Percentiles rank a stretch among this genome's conserved stretches.
These are phyloP conservation scores for Muschampia plurimacula DNA, from an alignment of 2,888 invertebrate genomes.

Conservation along the genomic window DNA sequence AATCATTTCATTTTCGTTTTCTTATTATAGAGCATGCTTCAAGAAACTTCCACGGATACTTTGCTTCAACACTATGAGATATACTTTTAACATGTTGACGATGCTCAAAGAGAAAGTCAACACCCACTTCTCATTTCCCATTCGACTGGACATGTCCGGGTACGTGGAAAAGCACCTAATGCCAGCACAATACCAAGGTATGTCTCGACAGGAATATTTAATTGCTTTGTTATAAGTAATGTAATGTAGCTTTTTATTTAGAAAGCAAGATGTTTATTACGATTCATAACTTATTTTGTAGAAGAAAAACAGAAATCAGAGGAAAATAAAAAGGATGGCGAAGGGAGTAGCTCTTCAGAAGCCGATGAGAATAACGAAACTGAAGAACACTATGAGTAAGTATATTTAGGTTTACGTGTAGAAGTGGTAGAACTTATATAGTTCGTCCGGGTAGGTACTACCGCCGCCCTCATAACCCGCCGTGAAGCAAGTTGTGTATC, in stretches of 20 bases:
- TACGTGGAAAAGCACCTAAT: constrained; percentile 97
- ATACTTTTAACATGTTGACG: constrained; percentile 98
- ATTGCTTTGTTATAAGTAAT: neutral
- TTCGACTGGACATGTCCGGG: constrained; percentile 96
- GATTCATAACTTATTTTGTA: constrained; percentile 52
- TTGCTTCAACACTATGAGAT: constrained; percentile 98
- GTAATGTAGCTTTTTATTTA: neutral
- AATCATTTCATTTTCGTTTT: neutral
- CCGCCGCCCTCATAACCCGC: too few relatives aligned
- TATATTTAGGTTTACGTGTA: constrained; percentile 41
- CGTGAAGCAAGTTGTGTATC: too few relatives aligned
- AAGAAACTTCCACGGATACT: constrained; percentile 96
- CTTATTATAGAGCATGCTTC: constrained; percentile 91
- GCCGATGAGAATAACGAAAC: constrained; percentile 81
- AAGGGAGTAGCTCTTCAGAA: constrained; percentile 71
- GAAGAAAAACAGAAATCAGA: constrained; percentile 87
- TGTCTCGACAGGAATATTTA: constrained; percentile 36
- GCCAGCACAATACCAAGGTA: constrained; percentile 94
- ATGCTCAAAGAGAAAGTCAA: constrained; percentile 99
- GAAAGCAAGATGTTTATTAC: too few relatives aligned
- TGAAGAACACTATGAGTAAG: constrained; percentile 91
- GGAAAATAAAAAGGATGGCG: constrained; percentile 72
- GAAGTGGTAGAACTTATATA: too few relatives aligned
- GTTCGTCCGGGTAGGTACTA: too few relatives aligned
- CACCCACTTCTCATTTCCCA: constrained; percentile 98